These are phyloP conservation scores for Urocitellus parryii DNA, from an alignment of 2,113 vertebrate species.

Conservation along the genomic window DNA sequence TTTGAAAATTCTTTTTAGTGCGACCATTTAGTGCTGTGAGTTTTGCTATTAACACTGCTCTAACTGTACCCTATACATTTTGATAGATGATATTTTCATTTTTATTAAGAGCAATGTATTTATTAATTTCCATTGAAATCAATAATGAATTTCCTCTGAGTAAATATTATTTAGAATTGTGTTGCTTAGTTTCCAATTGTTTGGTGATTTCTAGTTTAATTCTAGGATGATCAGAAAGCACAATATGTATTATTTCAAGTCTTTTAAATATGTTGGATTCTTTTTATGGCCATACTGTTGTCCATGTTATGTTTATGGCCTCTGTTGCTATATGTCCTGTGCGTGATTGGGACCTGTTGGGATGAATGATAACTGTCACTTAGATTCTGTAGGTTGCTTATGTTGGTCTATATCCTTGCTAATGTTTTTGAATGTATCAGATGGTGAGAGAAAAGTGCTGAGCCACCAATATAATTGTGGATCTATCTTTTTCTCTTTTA, in stretches of 20 bases:
- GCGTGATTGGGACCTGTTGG: neutral
- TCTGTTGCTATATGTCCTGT: no score
- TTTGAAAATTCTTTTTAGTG: neutral
- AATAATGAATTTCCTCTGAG: neutral
- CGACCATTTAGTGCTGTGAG: neutral
- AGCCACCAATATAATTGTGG: fast-evolving
- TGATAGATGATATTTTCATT: neutral
- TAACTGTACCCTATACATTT: neutral
- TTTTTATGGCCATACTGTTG: neutral
- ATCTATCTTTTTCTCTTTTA: neutral
- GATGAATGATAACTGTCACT: neutral
- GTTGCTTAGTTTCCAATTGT: neutral
- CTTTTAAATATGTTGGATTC: neutral
- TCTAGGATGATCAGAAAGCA: neutral
- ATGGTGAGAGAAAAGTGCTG: neutral
- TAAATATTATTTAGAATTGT: neutral
- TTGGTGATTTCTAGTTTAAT: no score
- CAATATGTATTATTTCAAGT: neutral
- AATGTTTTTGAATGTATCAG: neutral
- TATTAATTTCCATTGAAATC: neutral
- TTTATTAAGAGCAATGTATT: neutral
- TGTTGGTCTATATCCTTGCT: neutral
- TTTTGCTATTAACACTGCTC: neutral
- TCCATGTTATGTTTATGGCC: neutral
- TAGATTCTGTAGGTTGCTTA: neutral